Percentiles rank a stretch among this genome's conserved stretches.
Evolutionary conservation across 2,797 vertebrate species (phyloP).

Genomic region (Balearica regulorum): DNA sequence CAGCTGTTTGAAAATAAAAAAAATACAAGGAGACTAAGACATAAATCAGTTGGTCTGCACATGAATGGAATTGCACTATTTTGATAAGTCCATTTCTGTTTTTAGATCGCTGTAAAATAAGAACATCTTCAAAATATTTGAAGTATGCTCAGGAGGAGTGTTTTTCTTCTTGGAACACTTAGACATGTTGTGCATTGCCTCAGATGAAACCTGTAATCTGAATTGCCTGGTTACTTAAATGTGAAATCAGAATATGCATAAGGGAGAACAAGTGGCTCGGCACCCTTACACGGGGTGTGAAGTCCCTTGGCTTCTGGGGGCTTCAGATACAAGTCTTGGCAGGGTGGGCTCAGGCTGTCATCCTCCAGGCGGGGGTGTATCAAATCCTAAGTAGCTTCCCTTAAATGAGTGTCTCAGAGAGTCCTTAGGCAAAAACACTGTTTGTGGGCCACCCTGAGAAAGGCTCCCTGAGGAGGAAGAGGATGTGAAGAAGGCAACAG

Average conservation of each 20-base stretch:
- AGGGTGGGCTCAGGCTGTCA: neutral
- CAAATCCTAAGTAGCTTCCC: neutral
- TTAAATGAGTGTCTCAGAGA: neutral
- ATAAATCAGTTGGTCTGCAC: neutral
- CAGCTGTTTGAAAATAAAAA: slow-evolving; percentile 47
- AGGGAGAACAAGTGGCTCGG: neutral
- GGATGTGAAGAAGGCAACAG: neutral
- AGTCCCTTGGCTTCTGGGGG: neutral
- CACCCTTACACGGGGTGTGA: neutral
- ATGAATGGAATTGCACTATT: slow-evolving; percentile 39
- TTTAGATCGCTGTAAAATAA: slow-evolving; percentile 27
- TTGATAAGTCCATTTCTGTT: slow-evolving; percentile 13
- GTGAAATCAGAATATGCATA: neutral
- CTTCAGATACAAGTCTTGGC: neutral
- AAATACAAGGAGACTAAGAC: neutral
- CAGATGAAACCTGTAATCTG: neutral
- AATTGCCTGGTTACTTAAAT: slow-evolving; percentile 4
- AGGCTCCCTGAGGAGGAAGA: neutral
- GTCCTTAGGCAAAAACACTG: neutral
- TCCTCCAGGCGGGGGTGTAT: rapidly evolving
- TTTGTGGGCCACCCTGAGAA: neutral
- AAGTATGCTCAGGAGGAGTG: neutral
- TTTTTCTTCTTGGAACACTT: neutral
- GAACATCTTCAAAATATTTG: neutral
- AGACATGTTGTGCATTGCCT: neutral